These are phyloP conservation scores for Pogonus chalceus DNA, from an alignment of 1,140 invertebrate genomes.

Conservation along the genomic window DNA sequence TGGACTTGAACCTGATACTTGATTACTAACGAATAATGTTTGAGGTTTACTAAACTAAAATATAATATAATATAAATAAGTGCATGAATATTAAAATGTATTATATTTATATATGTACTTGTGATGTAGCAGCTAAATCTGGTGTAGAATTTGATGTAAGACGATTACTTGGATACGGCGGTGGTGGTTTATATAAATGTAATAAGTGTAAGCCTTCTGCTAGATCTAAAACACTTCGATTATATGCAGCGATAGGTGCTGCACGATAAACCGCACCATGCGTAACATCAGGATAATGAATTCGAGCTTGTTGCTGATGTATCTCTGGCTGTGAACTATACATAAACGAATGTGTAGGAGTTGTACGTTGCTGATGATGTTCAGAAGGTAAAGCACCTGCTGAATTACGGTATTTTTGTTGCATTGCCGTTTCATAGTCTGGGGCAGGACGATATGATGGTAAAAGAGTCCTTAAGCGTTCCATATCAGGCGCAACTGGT, in stretches of 20 bases:
- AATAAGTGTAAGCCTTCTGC: slow-evolving; percentile 48
- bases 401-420: slow-evolving; percentile 58
- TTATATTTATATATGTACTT: too few species aligned
- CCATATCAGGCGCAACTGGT: slow-evolving; percentile 37
- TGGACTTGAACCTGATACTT: slow-evolving; percentile 64
- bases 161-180: slow-evolving; percentile 56
- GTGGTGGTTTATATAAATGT: slow-evolving; percentile 69
- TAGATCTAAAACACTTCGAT: slow-evolving; percentile 31
- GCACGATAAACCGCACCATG: slow-evolving; percentile 32
- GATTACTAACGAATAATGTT: slow-evolving; percentile 27
- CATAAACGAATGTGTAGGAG: slow-evolving; percentile 32
- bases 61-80: background rate
- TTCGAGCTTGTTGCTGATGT: slow-evolving; percentile 35
- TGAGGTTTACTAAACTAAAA: slow-evolving; percentile 19
- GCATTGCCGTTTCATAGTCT: slow-evolving; percentile 88
- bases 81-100: slow-evolving; percentile 6
- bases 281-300: slow-evolving; percentile 51
- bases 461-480: slow-evolving; percentile 54
- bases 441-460: slow-evolving; percentile 86
- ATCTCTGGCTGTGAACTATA: slow-evolving; percentile 58
- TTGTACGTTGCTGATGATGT: background rate
- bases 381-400: slow-evolving; percentile 29
- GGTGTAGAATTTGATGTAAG: slow-evolving; percentile 68
- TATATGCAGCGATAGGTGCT: slow-evolving; percentile 25
- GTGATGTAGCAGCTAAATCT: slow-evolving; percentile 60